Conservation (phyloP, 2,888 invertebrate species). For the Eudemis profundana region DNA sequence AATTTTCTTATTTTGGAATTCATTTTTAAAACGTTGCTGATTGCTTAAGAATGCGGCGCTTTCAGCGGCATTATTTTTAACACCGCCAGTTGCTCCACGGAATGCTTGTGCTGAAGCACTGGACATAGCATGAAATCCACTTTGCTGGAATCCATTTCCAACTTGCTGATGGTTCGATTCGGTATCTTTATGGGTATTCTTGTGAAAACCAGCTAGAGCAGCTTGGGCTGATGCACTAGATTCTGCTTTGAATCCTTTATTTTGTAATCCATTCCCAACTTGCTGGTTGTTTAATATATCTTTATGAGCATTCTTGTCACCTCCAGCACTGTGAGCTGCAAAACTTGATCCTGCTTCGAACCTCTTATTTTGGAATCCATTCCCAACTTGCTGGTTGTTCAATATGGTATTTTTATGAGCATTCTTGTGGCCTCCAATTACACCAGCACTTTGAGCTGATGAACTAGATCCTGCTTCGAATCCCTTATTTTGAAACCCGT, state of each 20-base stretch:
- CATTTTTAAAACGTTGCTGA: neutral
- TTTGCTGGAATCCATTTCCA: neutral
- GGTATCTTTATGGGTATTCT: too few relatives aligned
- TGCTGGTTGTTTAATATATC: neutral
- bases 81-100: neutral
- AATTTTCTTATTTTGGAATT: neutral
- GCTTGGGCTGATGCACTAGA: neutral
- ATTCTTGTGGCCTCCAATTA: neutral
- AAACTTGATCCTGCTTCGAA: too few relatives aligned
- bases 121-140: neutral
- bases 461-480: neutral
- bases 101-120: neutral
- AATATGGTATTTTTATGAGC: too few relatives aligned
- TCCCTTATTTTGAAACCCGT: neutral
- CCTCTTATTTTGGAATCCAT: too few relatives aligned
- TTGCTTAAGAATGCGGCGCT: neutral
- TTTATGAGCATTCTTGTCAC: too few relatives aligned
- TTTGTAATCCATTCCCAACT: neutral
- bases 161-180: neutral
- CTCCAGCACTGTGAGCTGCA: too few relatives aligned
- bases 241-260: neutral
- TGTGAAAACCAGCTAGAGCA: neutral
- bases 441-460: neutral
- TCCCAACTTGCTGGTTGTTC: too few relatives aligned
- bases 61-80: neutral